These are phyloP conservation scores for Anseranas semipalmata DNA, from an alignment of 2,113 vertebrate genomes.

Conservation along the genomic window DNA sequence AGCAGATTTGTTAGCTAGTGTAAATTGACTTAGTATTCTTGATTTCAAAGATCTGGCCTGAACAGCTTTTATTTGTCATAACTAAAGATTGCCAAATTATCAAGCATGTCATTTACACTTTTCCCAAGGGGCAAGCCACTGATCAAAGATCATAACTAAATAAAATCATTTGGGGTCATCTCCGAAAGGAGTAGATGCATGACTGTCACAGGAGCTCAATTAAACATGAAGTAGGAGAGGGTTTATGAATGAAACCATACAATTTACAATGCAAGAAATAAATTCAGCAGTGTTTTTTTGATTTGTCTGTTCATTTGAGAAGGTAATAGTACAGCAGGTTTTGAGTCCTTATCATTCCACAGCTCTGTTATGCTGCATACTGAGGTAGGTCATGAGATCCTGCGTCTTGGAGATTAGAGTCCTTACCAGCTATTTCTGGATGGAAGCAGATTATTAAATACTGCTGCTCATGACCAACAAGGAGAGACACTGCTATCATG, in stretches of 20 bases:
- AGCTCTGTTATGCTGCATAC: background rate
- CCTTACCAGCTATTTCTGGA: background rate
- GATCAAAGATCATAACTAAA: background rate
- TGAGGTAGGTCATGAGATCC: background rate
- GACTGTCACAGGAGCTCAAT: background rate
- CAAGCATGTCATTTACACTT: background rate
- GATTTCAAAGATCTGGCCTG: background rate
- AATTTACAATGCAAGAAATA: background rate
- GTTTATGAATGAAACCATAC: background rate
- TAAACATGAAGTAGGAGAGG: background rate
- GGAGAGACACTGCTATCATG: background rate
- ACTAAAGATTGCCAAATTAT: background rate
- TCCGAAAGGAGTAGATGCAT: background rate
- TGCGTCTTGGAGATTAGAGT: background rate
- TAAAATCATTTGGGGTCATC: background rate
- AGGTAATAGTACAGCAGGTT: background rate
- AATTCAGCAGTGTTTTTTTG: background rate
- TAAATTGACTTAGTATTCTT: background rate
- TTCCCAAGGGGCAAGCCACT: background rate
- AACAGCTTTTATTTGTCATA: background rate
- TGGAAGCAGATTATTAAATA: conserved; percentile 15
- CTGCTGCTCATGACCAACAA: background rate
- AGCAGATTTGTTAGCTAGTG: background rate
- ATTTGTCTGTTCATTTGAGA: background rate
- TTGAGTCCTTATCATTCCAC: background rate